A percentile compares a stretch with the other conserved stretches of the same genome.
Conservation (phyloP, 2,797 vertebrate species). For the Mus caroli region DNA sequence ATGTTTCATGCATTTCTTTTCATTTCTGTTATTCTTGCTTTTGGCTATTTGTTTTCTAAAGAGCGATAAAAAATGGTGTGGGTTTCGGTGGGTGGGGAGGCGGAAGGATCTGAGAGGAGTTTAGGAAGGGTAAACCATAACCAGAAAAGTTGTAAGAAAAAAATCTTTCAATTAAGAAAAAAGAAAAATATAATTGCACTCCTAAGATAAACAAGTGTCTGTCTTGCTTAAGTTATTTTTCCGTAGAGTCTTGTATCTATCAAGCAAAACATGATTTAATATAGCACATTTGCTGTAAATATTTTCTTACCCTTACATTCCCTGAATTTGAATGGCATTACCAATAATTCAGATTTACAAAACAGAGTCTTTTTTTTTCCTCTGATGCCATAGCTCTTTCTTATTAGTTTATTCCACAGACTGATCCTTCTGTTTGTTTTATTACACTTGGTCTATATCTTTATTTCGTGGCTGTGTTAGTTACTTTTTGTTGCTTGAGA, state of each 20-base stretch:
- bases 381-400: neutral
- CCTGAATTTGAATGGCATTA: neutral
- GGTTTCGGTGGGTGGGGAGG: neutral
- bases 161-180: neutral
- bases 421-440: neutral
- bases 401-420: neutral
- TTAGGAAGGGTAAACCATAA: neutral
- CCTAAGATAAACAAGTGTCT: neutral
- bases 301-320: neutral
- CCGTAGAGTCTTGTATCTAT: neutral
- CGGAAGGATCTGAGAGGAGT: neutral
- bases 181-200: neutral
- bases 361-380: neutral
- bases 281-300: neutral
- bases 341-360: neutral
- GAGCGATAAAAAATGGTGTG: neutral
- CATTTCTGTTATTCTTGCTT: neutral
- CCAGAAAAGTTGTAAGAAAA: neutral
- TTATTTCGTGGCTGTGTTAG: neutral
- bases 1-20: neutral
- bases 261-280: constrained; percentile 3
- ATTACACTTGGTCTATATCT: neutral
- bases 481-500: neutral
- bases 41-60: neutral
- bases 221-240: constrained; percentile 6